Evolutionary conservation across 2,797 vertebrate genomes (phyloP).

Genomic region (Nasua narica): DNA sequence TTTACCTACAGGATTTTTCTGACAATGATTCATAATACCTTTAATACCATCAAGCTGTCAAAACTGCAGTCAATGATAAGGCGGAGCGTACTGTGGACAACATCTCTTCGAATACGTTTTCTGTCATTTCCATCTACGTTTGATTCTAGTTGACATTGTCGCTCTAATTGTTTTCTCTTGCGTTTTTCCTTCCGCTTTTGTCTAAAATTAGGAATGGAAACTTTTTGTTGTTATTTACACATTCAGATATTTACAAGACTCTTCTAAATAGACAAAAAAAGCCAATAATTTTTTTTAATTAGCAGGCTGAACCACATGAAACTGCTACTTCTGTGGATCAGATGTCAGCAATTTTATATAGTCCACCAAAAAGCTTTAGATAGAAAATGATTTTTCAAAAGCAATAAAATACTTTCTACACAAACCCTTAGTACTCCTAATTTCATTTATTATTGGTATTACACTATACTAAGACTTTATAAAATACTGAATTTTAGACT

Average conservation of each 20-base stretch:
- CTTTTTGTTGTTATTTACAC: conserved; percentile 19
- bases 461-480: background rate
- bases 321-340: background rate
- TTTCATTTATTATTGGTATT: background rate
- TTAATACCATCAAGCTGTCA: conserved; percentile 92
- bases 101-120: conserved; percentile 87
- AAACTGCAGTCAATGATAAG: conserved; percentile 97
- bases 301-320: background rate
- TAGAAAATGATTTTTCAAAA: conserved; percentile 9
- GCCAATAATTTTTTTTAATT: background rate
- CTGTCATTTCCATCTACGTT: conserved; percentile 75
- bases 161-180: conserved; percentile 91
- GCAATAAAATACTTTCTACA: background rate
- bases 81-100: conserved; percentile 86
- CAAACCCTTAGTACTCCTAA: background rate
- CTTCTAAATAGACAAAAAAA: conserved; percentile 17
- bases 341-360: background rate
- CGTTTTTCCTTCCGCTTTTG: conserved; percentile 94
- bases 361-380: background rate
- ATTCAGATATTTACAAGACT: conserved; percentile 10
- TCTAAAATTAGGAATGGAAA: conserved; percentile 80
- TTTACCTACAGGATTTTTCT: background rate
- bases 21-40: conserved; percentile 83
- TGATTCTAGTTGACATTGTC: conserved; percentile 83
- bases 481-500: background rate